Evolutionary conservation across 2,113 vertebrate species (phyloP), one percentile per base, ranked within the genome.

Genomic region (Nanger granti): DNA sequence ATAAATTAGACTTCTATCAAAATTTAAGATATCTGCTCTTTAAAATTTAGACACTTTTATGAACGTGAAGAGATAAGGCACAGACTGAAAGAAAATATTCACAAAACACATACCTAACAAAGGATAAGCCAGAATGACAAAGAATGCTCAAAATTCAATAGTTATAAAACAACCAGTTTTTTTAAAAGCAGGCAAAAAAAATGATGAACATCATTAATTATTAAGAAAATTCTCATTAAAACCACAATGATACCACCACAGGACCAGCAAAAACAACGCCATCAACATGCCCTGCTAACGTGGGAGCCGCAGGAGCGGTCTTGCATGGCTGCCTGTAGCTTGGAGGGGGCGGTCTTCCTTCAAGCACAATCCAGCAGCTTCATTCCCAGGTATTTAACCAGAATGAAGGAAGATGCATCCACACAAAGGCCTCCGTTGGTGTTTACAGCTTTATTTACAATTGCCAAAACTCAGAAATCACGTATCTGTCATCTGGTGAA

Each of bases 211-310:
- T 44, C 52, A 86, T n/a, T 28, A 57, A 34, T 59, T n/a, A n/a
- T 18, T 13, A 76, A 26, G 52, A 49, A 59, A 87, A 87, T 17
- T 55, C 29, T 14, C 34, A 22, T 49, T 29, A 4, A 59, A 47
- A 76, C 29, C 41, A 8, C 64, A n/a, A 28, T 20, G n/a, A 73
- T 6, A 34, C 29, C 13, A 4, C 52, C 29, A 5, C 37, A 18
- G 18, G 29, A n/a, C 14, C 49, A 9, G 62, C 34, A 41, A 22
- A 41, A 52, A 28, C 76, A 8, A 41, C 0, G 4, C 34, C 0
- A 1, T 10, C 4, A 8, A 8, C 44, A 37, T 8, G 15, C 12
- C 57, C 34, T 0, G 44, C 31, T 4, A 26, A 8, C 10, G 20
- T 7, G 3, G 49, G 82, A 24, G 82, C 49, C 18, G 3, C 14